phyloP scores from a whole-genome alignment of 2,113 vertebrate genomes.

The Colossoma macropomum region DNA sequence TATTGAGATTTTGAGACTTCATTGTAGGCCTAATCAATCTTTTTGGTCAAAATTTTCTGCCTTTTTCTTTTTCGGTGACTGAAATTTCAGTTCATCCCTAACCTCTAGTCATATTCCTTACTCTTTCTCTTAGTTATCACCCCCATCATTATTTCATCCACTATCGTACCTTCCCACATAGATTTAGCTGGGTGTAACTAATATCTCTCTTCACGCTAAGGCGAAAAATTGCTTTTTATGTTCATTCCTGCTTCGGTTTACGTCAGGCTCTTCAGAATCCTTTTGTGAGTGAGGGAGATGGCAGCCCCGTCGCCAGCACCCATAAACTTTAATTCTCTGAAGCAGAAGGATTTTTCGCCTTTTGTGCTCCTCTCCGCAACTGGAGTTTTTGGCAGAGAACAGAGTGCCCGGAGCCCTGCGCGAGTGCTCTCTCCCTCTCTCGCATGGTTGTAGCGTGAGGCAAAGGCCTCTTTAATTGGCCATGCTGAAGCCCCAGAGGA shows the following conservation, averaged over 20 bases:
- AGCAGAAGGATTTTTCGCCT: constrained; percentile 44
- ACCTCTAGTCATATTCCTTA: no score
- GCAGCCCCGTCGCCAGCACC: constrained; percentile 43
- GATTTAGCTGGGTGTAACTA: constrained; percentile 60
- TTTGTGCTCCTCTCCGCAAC: constrained; percentile 16
- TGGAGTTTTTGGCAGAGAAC: constrained; percentile 28
- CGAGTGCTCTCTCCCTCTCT: not conserved
- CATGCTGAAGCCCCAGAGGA: constrained; percentile 20
- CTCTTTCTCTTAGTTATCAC: not conserved
- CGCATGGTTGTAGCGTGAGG: constrained; percentile 35
- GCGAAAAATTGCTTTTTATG: constrained; percentile 61
- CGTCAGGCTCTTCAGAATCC: constrained; percentile 61
- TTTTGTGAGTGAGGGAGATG: constrained; percentile 52
- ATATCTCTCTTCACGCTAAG: constrained; percentile 45
- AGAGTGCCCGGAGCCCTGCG: constrained; percentile 3
- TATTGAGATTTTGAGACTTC: no score
- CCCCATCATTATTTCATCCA: constrained; percentile 59
- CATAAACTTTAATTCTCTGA: constrained; percentile 66
- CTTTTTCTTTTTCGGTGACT: no score
- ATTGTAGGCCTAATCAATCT: no score
- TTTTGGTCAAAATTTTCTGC: no score
- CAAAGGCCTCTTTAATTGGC: constrained; percentile 37
- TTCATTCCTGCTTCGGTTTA: constrained; percentile 58
- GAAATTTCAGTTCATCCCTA: no score
- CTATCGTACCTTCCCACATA: constrained; percentile 58